phyloP scores from a whole-genome alignment of 2,888 invertebrate species.

The Tholera decimalis region DNA sequence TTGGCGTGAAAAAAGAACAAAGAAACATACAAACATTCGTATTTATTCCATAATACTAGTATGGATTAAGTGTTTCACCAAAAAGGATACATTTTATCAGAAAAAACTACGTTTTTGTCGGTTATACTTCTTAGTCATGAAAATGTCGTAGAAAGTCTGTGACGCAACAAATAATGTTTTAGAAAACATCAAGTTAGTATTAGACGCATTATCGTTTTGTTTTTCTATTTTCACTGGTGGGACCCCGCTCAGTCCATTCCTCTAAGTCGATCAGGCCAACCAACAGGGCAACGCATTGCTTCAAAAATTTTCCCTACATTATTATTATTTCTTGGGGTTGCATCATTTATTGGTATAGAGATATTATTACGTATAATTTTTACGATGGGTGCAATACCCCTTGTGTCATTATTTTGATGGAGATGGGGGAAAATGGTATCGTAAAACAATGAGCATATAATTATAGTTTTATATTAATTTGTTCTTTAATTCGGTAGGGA shows the following conservation, averaged over 20 bases:
- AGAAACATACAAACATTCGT: no score
- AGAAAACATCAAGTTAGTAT: no score
- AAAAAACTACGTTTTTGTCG: no score
- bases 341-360: constrained; percentile 49
- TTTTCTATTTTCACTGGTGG: no score
- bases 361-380: constrained; percentile 44
- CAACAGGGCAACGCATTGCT: constrained; percentile 19
- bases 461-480: background rate
- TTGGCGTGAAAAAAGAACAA: no score
- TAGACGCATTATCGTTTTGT: no score
- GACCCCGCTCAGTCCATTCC: background rate
- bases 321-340: constrained; percentile 45
- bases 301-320: constrained; percentile 51
- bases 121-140: no score
- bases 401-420: constrained; percentile 21
- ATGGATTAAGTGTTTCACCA: no score
- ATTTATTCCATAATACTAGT: no score
- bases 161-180: no score
- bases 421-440: background rate
- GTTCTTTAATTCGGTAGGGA: background rate
- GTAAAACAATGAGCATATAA: constrained; percentile 2
- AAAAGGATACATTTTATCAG: no score
- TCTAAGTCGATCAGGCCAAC: background rate
- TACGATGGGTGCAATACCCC: constrained; percentile 29
- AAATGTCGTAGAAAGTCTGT: no score